A percentile compares a stretch with the other conserved stretches of the same genome.
These are phyloP conservation scores for Caenorhabditis virilis DNA, from an alignment of 2,888 invertebrate species.

Conservation along the genomic window DNA sequence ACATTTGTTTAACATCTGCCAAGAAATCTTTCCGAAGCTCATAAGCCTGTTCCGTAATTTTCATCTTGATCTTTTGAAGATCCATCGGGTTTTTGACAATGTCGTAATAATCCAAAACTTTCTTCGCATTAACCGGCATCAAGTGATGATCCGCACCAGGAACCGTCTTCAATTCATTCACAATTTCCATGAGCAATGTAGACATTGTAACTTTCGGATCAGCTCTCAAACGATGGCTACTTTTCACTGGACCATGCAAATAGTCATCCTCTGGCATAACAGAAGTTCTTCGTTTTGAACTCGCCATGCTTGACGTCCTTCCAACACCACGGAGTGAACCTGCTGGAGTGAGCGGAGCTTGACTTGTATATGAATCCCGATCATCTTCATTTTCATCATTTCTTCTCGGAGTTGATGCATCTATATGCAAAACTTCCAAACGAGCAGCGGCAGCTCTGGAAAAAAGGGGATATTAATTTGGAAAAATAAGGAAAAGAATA, in stretches of 20 bases:
- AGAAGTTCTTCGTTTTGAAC: constrained; percentile 42
- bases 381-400: background rate
- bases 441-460: constrained; percentile 3
- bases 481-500: too few species aligned
- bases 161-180: constrained; percentile 81
- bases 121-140: constrained; percentile 89
- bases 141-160: constrained; percentile 87
- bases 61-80: constrained; percentile 90
- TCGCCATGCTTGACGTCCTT: constrained; percentile 9
- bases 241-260: constrained; percentile 70
- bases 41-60: constrained; percentile 75
- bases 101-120: constrained; percentile 89
- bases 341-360: background rate
- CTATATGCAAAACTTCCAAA: background rate
- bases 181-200: constrained; percentile 57
- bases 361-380: background rate
- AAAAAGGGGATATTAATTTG: background rate
- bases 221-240: constrained; percentile 87
- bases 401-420: background rate
- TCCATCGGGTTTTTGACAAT: constrained; percentile 94
- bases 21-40: constrained; percentile 76
- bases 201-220: constrained; percentile 79
- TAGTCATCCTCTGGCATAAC: constrained; percentile 64
- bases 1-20: constrained; percentile 91
- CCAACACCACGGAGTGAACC: background rate